A percentile compares a stretch with the other conserved stretches of the same genome.
phyloP scores from a whole-genome alignment of 2,113 vertebrate species.

The Psilopsiagon aurifrons region DNA sequence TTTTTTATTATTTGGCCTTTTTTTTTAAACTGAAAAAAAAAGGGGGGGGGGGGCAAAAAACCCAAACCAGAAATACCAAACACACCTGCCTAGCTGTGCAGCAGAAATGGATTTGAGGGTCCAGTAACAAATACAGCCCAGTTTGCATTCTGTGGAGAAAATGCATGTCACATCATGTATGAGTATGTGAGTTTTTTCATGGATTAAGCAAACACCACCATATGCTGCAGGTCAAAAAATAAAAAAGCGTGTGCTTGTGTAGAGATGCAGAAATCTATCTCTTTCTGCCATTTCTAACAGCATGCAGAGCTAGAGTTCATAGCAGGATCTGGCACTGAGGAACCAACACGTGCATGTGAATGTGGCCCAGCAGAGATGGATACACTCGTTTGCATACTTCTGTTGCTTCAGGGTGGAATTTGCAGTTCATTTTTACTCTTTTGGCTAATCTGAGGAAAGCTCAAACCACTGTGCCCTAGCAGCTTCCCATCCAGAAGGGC shows the following conservation, averaged over 20 bases:
- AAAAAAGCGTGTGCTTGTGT: background rate
- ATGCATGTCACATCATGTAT: background rate
- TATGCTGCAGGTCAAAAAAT: background rate
- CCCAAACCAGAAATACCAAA: background rate
- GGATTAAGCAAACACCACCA: background rate
- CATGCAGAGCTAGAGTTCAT: background rate
- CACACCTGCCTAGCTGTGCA: background rate
- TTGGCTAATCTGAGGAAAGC: background rate
- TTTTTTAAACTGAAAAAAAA: background rate
- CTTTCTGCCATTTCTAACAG: constrained; percentile 23
- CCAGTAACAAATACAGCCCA: background rate
- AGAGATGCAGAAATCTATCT: constrained; percentile 15
- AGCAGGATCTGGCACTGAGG: constrained; percentile 45
- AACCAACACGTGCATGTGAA: constrained; percentile 3
- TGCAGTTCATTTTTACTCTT: background rate
- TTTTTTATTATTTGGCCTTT: background rate
- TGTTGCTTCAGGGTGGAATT: background rate
- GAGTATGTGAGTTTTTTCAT: background rate
- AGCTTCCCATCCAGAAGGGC: background rate
- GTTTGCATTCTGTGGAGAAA: background rate
- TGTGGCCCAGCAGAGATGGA: constrained; percentile 17
- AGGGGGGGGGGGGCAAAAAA: too few relatives aligned
- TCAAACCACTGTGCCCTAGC: background rate
- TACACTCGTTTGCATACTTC: background rate
- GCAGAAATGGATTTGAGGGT: background rate